These are phyloP conservation scores for Phortica magna DNA, from an alignment of 2,888 invertebrate genomes.

Conservation along the genomic window DNA sequence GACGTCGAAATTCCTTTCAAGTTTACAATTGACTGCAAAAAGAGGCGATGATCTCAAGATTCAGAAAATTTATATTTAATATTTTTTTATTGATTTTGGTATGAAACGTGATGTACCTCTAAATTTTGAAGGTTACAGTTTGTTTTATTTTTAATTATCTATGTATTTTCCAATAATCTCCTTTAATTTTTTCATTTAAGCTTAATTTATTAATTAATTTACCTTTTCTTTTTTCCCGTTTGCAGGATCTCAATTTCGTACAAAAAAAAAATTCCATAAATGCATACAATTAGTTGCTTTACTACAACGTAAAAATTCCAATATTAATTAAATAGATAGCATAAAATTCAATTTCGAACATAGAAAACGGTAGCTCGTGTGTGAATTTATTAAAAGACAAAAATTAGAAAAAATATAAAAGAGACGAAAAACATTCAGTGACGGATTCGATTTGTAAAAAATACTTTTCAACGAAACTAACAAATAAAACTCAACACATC, in stretches of 20 bases:
- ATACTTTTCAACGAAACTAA: not conserved
- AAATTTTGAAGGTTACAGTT: too few species aligned
- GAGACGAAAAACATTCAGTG: not conserved
- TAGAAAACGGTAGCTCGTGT: not conserved
- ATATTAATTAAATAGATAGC: not conserved
- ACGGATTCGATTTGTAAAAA: too few species aligned
- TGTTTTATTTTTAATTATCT: not conserved
- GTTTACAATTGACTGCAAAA: too few species aligned
- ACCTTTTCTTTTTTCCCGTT: not conserved
- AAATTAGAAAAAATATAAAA: not conserved
- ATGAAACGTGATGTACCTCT: too few species aligned
- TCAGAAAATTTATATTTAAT: too few species aligned
- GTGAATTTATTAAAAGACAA: not conserved
- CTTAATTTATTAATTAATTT: not conserved
- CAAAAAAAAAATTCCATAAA: conserved; percentile 2
- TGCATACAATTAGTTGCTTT: not conserved
- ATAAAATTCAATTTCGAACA: not conserved
- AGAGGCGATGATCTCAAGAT: too few species aligned
- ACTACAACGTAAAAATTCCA: conserved; percentile 3
- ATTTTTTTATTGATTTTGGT: too few species aligned
- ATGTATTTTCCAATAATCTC: not conserved
- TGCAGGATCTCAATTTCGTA: conserved; percentile 11
- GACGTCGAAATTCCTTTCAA: too few species aligned
- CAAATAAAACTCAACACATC: not conserved
- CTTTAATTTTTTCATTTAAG: not conserved